A percentile compares a stretch with the other conserved stretches of the same genome.
phyloP scores from a whole-genome alignment of 2,113 vertebrate genomes.

The Gymnocephalus cernua region DNA sequence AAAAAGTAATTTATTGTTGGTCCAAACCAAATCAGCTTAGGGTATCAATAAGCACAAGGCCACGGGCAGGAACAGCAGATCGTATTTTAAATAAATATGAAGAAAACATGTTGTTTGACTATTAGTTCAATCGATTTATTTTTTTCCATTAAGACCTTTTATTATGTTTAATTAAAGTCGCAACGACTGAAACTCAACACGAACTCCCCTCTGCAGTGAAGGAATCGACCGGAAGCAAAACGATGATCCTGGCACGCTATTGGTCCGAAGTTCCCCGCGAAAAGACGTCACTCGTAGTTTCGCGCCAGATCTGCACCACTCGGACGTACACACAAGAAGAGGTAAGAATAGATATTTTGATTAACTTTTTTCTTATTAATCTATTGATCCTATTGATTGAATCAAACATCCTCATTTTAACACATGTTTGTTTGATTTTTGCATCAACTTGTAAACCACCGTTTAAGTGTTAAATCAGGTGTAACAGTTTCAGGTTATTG shows the following conservation, averaged over 20 bases:
- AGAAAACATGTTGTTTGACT: accelerated
- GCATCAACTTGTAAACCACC: accelerated
- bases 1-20: constrained; percentile 6
- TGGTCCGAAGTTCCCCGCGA: constrained; percentile 83
- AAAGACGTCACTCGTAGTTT: constrained; percentile 81
- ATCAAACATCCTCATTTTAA: accelerated
- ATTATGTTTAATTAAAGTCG: not conserved
- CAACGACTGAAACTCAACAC: accelerated
- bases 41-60: accelerated
- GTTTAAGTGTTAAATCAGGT: not conserved
- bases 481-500: constrained; percentile 40
- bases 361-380: not conserved
- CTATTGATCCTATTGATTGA: accelerated
- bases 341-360: constrained; percentile 47
- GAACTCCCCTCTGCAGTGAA: not conserved
- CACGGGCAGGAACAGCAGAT: not conserved
- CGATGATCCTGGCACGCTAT: constrained; percentile 17
- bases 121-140: accelerated
- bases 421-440: not conserved
- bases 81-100: accelerated
- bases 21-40: constrained; percentile 47
- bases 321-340: constrained; percentile 12
- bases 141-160: accelerated
- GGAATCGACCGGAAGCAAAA: constrained; percentile 22
- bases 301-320: constrained; percentile 77